phyloP scores from a whole-genome alignment of 2,797 vertebrate species.

The Atherinosoma microstoma region DNA sequence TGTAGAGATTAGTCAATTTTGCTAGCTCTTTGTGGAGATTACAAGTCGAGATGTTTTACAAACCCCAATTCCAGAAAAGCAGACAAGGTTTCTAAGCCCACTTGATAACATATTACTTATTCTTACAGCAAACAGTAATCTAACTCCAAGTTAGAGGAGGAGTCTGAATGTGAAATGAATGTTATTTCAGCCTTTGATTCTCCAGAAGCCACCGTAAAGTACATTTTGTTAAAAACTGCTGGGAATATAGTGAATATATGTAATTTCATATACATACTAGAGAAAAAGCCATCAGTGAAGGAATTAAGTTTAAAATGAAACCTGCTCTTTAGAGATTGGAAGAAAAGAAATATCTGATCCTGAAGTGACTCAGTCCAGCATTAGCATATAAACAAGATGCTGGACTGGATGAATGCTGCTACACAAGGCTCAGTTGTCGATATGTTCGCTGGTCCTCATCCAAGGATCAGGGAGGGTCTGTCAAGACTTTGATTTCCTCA shows the following conservation, averaged over 20 bases:
- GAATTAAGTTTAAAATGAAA: conserved; percentile 30
- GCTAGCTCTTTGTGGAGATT: neutral
- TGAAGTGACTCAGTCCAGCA: conserved; percentile 45
- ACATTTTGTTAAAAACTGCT: neutral
- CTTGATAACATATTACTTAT: neutral
- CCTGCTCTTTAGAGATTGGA: conserved; percentile 17
- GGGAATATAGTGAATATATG: neutral
- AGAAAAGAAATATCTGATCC: conserved; percentile 28
- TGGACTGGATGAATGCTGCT: conserved; percentile 39
- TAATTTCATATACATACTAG: neutral
- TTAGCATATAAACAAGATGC: conserved; percentile 73
- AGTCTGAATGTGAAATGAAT: conserved; percentile 49
- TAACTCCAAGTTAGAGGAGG: conserved; percentile 55
- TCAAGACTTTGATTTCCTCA: conserved; percentile 69
- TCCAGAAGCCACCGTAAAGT: neutral
- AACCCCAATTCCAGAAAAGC: neutral
- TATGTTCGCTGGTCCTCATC: conserved; percentile 74
- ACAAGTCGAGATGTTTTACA: neutral
- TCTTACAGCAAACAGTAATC: conserved; percentile 53
- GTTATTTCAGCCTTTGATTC: conserved; percentile 5
- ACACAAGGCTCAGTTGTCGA: conserved; percentile 62
- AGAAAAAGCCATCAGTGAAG: conserved; percentile 11
- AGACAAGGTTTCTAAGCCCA: neutral
- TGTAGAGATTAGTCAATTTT: neutral
- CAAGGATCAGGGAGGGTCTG: conserved; percentile 67